A percentile compares a stretch with the other conserved stretches of the same genome.
phyloP scores from a whole-genome alignment of 2,888 invertebrate genomes.

The Thysanoteuthis rhombus region DNA sequence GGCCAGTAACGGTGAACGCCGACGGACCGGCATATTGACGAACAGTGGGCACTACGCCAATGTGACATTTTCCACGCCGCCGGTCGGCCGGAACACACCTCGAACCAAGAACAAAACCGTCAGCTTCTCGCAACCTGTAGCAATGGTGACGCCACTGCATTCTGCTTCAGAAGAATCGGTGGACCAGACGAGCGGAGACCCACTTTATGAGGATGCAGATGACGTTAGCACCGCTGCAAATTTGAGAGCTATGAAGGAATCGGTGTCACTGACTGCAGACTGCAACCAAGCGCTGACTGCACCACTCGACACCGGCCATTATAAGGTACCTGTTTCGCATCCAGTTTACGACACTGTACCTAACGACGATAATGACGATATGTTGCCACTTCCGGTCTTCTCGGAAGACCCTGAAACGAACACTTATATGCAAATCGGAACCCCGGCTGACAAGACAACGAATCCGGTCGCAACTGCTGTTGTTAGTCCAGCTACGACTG shows the following conservation, averaged over 20 bases:
- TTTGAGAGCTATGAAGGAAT: not conserved
- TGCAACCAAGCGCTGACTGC: not conserved
- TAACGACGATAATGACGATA: not conserved
- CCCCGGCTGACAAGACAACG: not conserved
- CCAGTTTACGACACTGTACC: conserved; percentile 21
- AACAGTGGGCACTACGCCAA: conserved; percentile 40
- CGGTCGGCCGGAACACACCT: conserved; percentile 36
- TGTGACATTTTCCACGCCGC: conserved; percentile 40
- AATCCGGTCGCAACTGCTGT: not conserved
- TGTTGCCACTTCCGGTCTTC: not conserved
- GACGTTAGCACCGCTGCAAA: not conserved
- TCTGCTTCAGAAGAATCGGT: conserved; percentile 57
- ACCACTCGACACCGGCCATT: not conserved
- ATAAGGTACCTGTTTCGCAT: not conserved
- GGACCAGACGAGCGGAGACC: not conserved
- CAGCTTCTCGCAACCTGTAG: conserved; percentile 58
- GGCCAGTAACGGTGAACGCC: not conserved
- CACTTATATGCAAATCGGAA: not conserved
- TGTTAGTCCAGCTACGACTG: not conserved
- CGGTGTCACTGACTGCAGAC: not conserved
- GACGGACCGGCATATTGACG: conserved; percentile 33
- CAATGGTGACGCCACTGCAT: conserved; percentile 59
- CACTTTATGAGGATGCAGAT: not conserved
- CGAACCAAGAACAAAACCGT: conserved; percentile 48
- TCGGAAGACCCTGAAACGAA: not conserved